phyloP scores from a whole-genome alignment of 2,888 invertebrate species.

The Temnothorax unifasciatus region DNA sequence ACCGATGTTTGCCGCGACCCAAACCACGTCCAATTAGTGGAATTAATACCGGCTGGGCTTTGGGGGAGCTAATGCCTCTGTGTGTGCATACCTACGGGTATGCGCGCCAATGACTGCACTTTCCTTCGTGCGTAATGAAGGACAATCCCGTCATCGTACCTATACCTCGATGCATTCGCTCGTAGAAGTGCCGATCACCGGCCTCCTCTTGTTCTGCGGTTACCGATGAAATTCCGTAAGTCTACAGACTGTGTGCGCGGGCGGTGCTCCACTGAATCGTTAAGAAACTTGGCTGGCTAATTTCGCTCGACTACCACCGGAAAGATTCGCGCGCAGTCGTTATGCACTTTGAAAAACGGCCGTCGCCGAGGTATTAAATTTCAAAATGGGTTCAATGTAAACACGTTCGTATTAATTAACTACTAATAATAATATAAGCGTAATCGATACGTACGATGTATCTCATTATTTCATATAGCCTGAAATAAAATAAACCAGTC shows the following conservation, averaged over 20 bases:
- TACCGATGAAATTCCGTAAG: constrained; percentile 65
- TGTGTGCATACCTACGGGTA: constrained; percentile 78
- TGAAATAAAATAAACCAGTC: background rate
- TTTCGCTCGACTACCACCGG: constrained; percentile 31
- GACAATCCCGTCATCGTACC: constrained; percentile 74
- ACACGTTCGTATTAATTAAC: background rate
- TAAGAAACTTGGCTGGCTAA: constrained; percentile 54
- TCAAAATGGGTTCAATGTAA: background rate
- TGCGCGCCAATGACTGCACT: constrained; percentile 82
- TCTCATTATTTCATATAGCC: background rate
- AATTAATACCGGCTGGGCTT: constrained; percentile 84
- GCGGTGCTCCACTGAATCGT: constrained; percentile 54
- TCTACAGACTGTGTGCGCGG: constrained; percentile 42
- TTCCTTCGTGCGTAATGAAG: constrained; percentile 83
- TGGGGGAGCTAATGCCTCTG: constrained; percentile 83
- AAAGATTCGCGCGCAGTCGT: background rate
- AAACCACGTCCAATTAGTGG: constrained; percentile 85
- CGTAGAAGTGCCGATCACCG: constrained; percentile 68
- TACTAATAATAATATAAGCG: background rate
- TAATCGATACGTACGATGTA: background rate
- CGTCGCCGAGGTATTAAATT: constrained; percentile 1
- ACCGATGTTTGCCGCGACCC: constrained; percentile 82
- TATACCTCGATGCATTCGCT: constrained; percentile 71
- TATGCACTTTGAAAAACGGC: background rate
- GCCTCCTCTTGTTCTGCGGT: constrained; percentile 71